Evolutionary conservation across 1,140 invertebrate species (phyloP).

Genomic region (Archegozetes longisetosus): DNA sequence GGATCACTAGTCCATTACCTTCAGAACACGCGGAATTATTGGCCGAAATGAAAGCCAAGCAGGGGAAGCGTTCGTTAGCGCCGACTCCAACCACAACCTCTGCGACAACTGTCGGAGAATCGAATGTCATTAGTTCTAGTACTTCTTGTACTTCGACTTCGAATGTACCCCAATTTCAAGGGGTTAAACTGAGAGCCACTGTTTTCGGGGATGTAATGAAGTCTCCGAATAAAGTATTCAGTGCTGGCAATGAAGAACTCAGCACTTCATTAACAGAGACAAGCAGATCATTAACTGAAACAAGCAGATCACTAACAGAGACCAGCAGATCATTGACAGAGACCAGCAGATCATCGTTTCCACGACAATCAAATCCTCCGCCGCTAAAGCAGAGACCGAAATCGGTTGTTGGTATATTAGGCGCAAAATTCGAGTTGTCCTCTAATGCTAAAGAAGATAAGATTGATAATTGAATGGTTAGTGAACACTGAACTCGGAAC

Average conservation of each 20-base stretch:
- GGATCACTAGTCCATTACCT: constrained; percentile 7
- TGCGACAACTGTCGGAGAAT: background rate
- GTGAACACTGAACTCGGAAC: background rate
- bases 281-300: background rate
- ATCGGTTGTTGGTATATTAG: constrained; percentile 13
- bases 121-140: background rate
- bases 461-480: background rate
- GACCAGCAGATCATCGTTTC: background rate
- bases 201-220: constrained; percentile 13
- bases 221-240: constrained; percentile 10
- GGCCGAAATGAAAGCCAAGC: constrained; percentile 33
- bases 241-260: background rate
- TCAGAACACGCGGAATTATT: constrained; percentile 22
- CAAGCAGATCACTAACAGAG: background rate
- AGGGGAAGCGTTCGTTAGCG: constrained; percentile 29
- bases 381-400: constrained; percentile 12
- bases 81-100: background rate
- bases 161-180: no score
- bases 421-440: constrained; percentile 14
- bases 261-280: background rate
- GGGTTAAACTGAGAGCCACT: constrained; percentile 10
- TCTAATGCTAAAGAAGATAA: background rate
- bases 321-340: background rate
- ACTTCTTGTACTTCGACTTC: background rate
- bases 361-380: background rate